A percentile compares a stretch with the other conserved stretches of the same genome.
These are phyloP conservation scores for Linnaemya tessellans DNA, from an alignment of 2,888 invertebrate genomes.

Conservation along the genomic window DNA sequence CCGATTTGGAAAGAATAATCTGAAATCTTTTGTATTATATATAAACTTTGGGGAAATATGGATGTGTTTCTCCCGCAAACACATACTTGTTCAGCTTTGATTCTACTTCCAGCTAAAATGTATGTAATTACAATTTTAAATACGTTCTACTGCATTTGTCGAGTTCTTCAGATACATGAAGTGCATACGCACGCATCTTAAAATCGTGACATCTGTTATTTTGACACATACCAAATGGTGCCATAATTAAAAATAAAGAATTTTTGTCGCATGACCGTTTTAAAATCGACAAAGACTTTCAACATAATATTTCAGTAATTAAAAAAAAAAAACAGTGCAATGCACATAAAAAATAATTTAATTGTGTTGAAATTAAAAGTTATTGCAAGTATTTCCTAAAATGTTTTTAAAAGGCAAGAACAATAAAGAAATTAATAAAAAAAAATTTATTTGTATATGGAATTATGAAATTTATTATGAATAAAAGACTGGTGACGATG, in stretches of 20 bases:
- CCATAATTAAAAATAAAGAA: conserved; percentile 1
- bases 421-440: conserved; percentile 31
- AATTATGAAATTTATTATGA: conserved; percentile 39
- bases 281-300: conserved; percentile 1
- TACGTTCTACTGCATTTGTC: neutral
- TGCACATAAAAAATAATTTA: conserved; percentile 27
- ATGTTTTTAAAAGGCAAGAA: conserved; percentile 35
- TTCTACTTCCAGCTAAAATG: too few species aligned
- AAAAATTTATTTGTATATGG: conserved; percentile 5
- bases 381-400: conserved; percentile 63
- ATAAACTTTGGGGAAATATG: too few species aligned
- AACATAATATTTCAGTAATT: conserved; percentile 2
- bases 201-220: conserved; percentile 11
- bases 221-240: conserved; percentile 25
- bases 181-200: neutral
- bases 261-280: neutral
- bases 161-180: neutral
- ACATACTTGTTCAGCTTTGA: too few species aligned
- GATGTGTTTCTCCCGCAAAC: too few species aligned
- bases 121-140: too few species aligned
- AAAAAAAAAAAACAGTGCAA: neutral
- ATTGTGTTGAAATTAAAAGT: conserved; percentile 52
- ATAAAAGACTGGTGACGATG: neutral
- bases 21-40: too few species aligned
- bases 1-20: too few species aligned